Evolutionary conservation across 2,797 vertebrate species (phyloP).

Genomic region (Bryconaethiops microstoma): DNA sequence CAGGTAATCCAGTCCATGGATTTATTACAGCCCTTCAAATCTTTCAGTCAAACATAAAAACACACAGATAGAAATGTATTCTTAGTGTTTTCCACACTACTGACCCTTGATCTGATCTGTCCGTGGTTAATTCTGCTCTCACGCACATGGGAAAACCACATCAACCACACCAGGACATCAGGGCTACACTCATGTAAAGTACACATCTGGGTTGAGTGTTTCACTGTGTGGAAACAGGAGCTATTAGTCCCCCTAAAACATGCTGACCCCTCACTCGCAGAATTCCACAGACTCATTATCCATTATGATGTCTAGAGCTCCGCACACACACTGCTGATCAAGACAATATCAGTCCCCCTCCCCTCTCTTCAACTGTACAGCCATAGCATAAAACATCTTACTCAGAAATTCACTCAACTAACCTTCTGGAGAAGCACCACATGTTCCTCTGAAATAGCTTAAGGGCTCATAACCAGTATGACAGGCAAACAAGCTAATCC

Average conservation of each 20-base stretch:
- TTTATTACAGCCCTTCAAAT: not conserved
- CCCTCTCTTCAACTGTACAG: constrained; percentile 16
- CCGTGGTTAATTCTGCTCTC: constrained; percentile 5
- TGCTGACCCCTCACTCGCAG: constrained; percentile 21
- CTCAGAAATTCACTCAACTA: constrained; percentile 12
- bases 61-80: not conserved
- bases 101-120: constrained; percentile 2
- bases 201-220: constrained; percentile 18
- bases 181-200: not conserved
- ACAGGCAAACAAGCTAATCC: not conserved
- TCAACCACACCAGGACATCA: not conserved
- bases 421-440: not conserved
- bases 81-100: not conserved
- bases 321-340: constrained; percentile 19
- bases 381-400: constrained; percentile 10
- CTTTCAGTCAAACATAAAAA: not conserved
- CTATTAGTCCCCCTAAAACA: constrained; percentile 10
- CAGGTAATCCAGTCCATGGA: not conserved
- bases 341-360: not conserved
- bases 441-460: constrained; percentile 20
- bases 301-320: constrained; percentile 9
- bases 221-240: constrained; percentile 2
- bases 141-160: constrained; percentile 16
- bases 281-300: constrained; percentile 25
- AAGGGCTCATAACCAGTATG: not conserved